phyloP scores from a whole-genome alignment of 2,888 invertebrate genomes.

The Eremobia ochroleuca region DNA sequence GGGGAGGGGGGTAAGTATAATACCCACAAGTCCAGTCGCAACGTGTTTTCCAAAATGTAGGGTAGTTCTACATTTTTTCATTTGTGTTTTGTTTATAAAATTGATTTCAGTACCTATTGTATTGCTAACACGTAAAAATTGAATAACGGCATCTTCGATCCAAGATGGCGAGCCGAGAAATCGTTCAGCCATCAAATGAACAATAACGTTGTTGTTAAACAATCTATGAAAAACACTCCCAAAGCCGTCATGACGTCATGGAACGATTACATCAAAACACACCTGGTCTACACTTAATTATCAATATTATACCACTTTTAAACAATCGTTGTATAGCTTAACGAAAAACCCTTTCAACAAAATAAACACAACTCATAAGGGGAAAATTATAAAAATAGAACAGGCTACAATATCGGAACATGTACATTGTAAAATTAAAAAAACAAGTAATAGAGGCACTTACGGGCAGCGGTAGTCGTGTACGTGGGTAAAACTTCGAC shows the following conservation, averaged over 20 bases:
- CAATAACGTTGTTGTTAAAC: not conserved
- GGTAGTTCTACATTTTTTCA: not conserved
- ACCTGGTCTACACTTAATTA: not conserved
- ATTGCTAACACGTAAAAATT: not conserved
- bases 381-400: conserved; percentile 32
- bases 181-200: not conserved
- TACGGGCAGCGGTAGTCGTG: conserved; percentile 80
- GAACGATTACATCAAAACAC: not conserved
- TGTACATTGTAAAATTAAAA: not conserved
- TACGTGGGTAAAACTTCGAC: conserved; percentile 71
- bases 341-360: conserved; percentile 7
- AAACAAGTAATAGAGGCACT: conserved; percentile 62
- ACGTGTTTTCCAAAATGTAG: not conserved
- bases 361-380: conserved; percentile 14
- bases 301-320: not conserved
- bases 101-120: not conserved
- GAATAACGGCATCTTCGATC: not conserved
- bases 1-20: not conserved
- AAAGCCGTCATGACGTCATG: not conserved
- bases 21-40: not conserved
- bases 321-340: not conserved
- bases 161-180: not conserved
- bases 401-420: not conserved
- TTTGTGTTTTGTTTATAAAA: not conserved
- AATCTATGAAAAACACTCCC: not conserved